Evolutionary conservation across 2,797 vertebrate species (phyloP).

Genomic region (Knipowitschia caucasica): DNA sequence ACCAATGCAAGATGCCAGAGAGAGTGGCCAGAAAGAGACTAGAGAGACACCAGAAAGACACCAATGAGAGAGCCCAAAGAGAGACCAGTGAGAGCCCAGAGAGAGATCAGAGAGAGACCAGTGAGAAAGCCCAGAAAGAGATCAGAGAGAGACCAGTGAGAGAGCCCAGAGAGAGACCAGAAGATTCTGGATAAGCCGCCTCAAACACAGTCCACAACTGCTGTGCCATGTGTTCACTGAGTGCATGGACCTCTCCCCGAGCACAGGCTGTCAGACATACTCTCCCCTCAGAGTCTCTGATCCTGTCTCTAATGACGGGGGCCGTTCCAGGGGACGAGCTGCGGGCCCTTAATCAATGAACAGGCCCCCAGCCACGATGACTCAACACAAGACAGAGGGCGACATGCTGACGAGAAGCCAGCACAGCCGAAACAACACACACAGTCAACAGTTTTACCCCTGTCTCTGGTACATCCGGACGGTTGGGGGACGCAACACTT

Average conservation of each 20-base stretch:
- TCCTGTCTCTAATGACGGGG: slow-evolving; percentile 51
- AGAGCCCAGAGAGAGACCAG: no score
- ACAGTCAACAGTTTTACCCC: neutral
- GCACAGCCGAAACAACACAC: neutral
- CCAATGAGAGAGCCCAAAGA: no score
- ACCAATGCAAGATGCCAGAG: no score
- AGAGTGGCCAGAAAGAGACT: no score
- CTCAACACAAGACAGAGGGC: neutral
- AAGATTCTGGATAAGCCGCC: no score
- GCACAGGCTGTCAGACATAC: slow-evolving; percentile 24
- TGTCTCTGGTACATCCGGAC: neutral
- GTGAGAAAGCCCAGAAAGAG: no score
- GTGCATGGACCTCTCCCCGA: neutral
- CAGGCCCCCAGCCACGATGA: slow-evolving; percentile 24
- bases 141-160: no score
- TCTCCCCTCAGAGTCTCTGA: slow-evolving; percentile 59
- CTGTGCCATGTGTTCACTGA: no score
- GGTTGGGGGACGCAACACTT: neutral
- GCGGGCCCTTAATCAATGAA: slow-evolving; percentile 47
- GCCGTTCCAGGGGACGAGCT: slow-evolving; percentile 44
- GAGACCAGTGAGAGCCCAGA: no score
- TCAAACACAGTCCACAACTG: no score
- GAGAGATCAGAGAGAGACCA: no score
- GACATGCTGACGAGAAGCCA: neutral
- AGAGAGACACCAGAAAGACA: no score